Evolutionary conservation across 2,113 vertebrate genomes (phyloP).

Genomic region (Cochlearius cochlearius): DNA sequence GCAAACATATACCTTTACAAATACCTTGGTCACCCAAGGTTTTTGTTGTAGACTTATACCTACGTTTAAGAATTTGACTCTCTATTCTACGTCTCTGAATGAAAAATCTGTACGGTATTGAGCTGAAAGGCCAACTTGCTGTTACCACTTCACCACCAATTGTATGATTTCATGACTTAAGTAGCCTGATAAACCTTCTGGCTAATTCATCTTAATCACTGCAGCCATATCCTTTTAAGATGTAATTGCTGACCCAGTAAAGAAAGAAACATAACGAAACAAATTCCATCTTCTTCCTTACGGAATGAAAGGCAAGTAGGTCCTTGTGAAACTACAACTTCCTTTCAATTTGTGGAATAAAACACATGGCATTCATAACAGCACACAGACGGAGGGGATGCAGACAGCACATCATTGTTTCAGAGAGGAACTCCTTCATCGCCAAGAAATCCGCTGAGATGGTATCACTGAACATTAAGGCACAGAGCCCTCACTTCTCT

Average conservation of each 20-base stretch:
- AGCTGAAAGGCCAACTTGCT: not conserved
- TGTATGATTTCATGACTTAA: not conserved
- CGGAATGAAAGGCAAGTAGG: not conserved
- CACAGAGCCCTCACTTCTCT: not conserved
- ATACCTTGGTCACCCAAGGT: rapidly evolving
- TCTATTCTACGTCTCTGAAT: not conserved
- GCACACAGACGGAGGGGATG: not conserved
- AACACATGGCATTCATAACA: not conserved
- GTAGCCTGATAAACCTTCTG: not conserved
- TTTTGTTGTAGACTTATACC: not conserved
- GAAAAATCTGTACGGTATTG: not conserved
- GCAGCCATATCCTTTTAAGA: not conserved
- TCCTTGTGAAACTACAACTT: not conserved
- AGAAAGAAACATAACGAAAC: not conserved
- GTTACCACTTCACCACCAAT: not conserved
- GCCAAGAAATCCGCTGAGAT: not conserved
- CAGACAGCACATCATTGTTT: not conserved
- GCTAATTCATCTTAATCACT: not conserved
- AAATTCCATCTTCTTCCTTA: not conserved
- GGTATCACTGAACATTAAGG: not conserved
- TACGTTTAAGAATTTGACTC: not conserved
- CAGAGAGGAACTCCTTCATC: not conserved
- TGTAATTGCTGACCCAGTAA: not conserved
- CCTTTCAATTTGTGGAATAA: not conserved
- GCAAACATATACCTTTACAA: not conserved